Evolutionary conservation across 2,888 invertebrate species (phyloP).

Genomic region (Clanis bilineata): DNA sequence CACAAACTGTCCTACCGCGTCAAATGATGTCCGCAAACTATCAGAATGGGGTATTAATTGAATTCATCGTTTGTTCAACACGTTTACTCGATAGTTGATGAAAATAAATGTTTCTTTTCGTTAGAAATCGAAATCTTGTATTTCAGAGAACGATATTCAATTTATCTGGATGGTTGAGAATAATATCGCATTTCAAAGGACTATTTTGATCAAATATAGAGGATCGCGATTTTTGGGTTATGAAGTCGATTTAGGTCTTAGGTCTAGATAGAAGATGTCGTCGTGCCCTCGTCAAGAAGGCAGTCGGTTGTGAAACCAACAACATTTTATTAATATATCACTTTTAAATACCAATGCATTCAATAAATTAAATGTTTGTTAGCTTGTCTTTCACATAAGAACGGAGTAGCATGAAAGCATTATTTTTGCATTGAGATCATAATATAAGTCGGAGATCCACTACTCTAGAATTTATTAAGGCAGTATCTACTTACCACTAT

Average conservation of each 20-base stretch:
- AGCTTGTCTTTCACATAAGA: too few species aligned
- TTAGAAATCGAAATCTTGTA: background rate
- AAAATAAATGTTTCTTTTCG: background rate
- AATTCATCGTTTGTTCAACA: conserved; percentile 1
- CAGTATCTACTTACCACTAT: too few species aligned
- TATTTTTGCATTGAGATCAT: too few species aligned
- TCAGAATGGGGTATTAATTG: background rate
- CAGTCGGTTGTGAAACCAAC: background rate
- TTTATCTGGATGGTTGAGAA: background rate
- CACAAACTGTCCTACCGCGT: conserved; percentile 1
- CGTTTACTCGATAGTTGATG: background rate
- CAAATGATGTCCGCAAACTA: conserved; percentile 17
- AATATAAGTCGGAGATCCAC: too few species aligned
- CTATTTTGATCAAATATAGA: background rate
- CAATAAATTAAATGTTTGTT: too few species aligned
- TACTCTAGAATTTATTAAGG: too few species aligned
- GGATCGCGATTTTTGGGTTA: background rate
- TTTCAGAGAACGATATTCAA: background rate
- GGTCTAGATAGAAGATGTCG: background rate
- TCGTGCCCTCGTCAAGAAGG: background rate
- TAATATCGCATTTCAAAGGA: background rate
- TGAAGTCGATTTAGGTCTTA: background rate
- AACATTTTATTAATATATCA: too few species aligned
- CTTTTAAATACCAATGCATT: too few species aligned
- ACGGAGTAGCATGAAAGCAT: too few species aligned